These are phyloP conservation scores for Deilephila porcellus DNA, from an alignment of 2,888 invertebrate genomes.

Conservation along the genomic window DNA sequence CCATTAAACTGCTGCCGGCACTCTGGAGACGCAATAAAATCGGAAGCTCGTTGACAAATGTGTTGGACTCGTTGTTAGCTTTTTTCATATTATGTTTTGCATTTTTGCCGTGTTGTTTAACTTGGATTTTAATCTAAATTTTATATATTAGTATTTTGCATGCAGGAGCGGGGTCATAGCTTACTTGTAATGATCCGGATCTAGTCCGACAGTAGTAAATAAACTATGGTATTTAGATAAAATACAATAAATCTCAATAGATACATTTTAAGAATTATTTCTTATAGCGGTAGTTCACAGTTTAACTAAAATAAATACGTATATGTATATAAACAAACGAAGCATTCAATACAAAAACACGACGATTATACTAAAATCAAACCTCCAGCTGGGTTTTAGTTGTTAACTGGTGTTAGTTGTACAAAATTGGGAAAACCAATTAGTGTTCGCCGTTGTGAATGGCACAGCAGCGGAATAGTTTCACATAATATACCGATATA, in stretches of 20 bases:
- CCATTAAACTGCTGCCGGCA: conserved; percentile 43
- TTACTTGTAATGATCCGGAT: too few relatives aligned
- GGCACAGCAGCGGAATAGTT: background rate
- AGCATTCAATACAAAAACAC: too few relatives aligned
- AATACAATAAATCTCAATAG: too few relatives aligned
- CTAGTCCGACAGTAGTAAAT: too few relatives aligned
- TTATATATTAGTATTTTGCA: background rate
- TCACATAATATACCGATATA: background rate
- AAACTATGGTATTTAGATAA: too few relatives aligned
- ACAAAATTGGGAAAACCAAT: background rate
- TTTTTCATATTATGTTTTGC: conserved; percentile 31
- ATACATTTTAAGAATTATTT: too few relatives aligned
- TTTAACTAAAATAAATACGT: too few relatives aligned
- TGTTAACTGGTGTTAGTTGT: conserved; percentile 4
- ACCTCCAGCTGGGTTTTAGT: background rate
- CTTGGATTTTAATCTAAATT: background rate
- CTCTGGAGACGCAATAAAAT: conserved; percentile 51
- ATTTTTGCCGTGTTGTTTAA: background rate
- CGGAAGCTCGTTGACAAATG: conserved; percentile 54
- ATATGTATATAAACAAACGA: too few relatives aligned
- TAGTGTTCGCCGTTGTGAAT: background rate
- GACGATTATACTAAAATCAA: too few relatives aligned
- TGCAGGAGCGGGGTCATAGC: too few relatives aligned
- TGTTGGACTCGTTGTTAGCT: conserved; percentile 27
- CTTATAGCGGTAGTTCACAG: too few relatives aligned